Base-by-base conservation (phyloP, 2,888 invertebrate genomes). In the Hirtodrosophila histrioides region DNA sequence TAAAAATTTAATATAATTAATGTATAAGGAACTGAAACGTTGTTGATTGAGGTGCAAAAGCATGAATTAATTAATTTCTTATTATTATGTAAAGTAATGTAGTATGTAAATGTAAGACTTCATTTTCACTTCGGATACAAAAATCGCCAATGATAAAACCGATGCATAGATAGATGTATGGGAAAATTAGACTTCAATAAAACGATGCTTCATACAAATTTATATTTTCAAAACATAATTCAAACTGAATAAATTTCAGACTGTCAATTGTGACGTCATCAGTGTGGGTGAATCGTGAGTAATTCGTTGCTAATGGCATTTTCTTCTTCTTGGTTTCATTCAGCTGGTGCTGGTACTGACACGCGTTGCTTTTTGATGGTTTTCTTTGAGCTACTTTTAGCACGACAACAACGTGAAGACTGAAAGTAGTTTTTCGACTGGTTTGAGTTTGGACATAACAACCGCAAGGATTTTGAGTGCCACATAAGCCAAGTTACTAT, bases 291-390 rank as follows among this genome's bases (percentile, higher is more conserved):
- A 6, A 49, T 48, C 51, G 55, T 39, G 55, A 41, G 3, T 36
- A 48, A 5, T 49, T 48, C 51, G 5, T 5, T 53, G 66, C 3
- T 56, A 72, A 36, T 65, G 70, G 33, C 65, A 51, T 3, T 54
- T 24, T 58, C 71, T 70, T 54, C 70, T 66, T 71, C 66, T 53
- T 66, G 40, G n/a, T 10, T 9, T 29, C 51, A 66, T 66, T 71
- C 73, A 73, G 69, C 75, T 73, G 58, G 65, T 37, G 27, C 45
- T 46, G 46, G 69, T 55, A 70, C 65, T 70, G 73, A 73, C 73
- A 73, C 73, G 73, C 73, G 73, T 75, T 75, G 72, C 69, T 73
- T 73, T 73, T 55, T 27, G 58, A 35, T 63, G 60, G 64, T 57
- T 73, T 69, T 45, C 35, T 53, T 33, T 44, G 48, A 45, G 55